Percentiles rank a stretch among this genome's conserved stretches.
These are phyloP conservation scores for Dicerorhinus sumatrensis DNA, from an alignment of 2,113 vertebrate genomes.

Conservation along the genomic window DNA sequence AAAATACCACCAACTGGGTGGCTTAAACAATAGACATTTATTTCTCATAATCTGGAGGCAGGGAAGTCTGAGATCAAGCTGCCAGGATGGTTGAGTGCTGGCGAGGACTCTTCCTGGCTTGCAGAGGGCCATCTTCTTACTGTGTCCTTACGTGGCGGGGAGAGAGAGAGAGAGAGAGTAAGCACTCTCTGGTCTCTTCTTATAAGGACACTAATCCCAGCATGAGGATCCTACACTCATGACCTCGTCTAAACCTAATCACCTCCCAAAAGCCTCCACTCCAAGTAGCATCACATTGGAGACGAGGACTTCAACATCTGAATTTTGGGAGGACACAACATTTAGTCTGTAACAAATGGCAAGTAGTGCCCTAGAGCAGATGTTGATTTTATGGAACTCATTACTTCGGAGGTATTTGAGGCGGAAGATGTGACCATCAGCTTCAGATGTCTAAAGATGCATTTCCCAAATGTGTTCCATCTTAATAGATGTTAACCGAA, in stretches of 20 bases:
- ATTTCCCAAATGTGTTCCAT: not conserved
- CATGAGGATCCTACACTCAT: not conserved
- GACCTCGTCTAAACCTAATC: not conserved
- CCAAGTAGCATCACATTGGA: not conserved
- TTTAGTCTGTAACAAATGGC: not conserved
- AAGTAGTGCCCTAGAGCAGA: not conserved
- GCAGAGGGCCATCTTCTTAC: not conserved
- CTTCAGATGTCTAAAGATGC: not conserved
- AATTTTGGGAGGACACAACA: not conserved
- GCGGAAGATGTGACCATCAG: not conserved
- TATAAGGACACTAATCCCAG: not conserved
- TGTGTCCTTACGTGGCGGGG: not conserved
- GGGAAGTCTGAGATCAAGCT: not conserved
- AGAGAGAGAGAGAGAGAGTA: too few species aligned
- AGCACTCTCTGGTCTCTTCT: not conserved
- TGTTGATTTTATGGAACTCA: not conserved
- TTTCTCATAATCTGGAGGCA: not conserved
- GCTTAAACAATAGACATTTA: not conserved
- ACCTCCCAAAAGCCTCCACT: not conserved
- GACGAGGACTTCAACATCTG: not conserved
- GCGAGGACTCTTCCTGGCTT: not conserved
- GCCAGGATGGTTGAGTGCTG: not conserved
- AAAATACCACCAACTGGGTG: not conserved
- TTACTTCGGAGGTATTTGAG: conserved; percentile 9
- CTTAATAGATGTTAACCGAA: not conserved